Evolutionary conservation across 2,888 invertebrate genomes (phyloP).

Genomic region (Pyrrhopygopsis socrates): DNA sequence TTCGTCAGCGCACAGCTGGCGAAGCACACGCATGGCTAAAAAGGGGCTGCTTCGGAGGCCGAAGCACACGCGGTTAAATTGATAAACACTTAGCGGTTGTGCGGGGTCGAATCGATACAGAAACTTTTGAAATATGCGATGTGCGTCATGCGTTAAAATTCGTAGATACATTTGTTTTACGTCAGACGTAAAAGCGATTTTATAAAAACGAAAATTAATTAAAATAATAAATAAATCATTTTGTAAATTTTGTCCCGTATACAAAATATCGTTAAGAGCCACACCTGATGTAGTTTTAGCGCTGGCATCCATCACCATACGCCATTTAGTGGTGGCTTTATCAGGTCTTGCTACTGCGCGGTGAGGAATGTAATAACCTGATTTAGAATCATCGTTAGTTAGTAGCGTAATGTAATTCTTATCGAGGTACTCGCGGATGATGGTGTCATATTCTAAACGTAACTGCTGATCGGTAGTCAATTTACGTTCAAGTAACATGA

Average conservation of each 20-base stretch:
- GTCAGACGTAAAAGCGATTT: background rate
- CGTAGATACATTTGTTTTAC: background rate
- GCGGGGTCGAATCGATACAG: background rate
- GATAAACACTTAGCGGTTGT: background rate
- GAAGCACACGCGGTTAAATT: background rate
- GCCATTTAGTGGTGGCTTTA: conserved; percentile 11
- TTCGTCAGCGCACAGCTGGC: background rate
- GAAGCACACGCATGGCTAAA: background rate
- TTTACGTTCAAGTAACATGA: conserved; percentile 13
- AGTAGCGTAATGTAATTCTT: background rate
- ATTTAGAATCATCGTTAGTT: background rate
- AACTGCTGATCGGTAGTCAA: background rate
- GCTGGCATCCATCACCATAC: conserved; percentile 23
- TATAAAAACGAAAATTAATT: too few species aligned
- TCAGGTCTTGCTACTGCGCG: conserved; percentile 10
- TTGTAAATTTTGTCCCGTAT: background rate
- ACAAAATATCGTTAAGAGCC: background rate
- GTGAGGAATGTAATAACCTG: conserved; percentile 27
- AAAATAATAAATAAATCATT: background rate
- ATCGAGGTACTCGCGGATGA: conserved; percentile 12
- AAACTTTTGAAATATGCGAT: too few species aligned
- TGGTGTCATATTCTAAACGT: conserved; percentile 19
- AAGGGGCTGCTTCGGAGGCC: background rate
- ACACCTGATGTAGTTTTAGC: conserved; percentile 5
- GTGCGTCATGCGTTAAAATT: background rate